Evolutionary conservation across 2,113 vertebrate genomes (phyloP).

Genomic region (Mellivora capensis): DNA sequence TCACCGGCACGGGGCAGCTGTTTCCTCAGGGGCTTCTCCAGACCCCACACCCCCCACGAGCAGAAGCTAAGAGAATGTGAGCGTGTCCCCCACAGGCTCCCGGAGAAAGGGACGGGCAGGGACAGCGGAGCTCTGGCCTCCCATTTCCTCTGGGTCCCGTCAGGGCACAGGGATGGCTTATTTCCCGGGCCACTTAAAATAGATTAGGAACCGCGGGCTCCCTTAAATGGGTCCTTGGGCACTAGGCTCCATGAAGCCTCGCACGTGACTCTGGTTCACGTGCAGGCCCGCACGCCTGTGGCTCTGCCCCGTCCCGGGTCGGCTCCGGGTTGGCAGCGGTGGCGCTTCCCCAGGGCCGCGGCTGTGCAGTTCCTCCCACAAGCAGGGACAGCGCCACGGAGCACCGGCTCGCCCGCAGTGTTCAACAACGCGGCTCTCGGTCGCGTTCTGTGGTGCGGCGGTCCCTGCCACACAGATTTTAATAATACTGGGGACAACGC

Average conservation of each 20-base stretch:
- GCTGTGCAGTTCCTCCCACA: rapidly evolving
- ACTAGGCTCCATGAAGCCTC: rapidly evolving
- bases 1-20: not conserved
- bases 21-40: not conserved
- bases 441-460: rapidly evolving
- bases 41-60: not conserved
- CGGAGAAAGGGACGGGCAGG: not conserved
- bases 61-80: not conserved
- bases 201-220: not conserved
- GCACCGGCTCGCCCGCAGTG: no score
- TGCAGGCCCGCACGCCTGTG: not conserved
- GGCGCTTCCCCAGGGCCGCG: no score
- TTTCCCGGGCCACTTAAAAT: not conserved
- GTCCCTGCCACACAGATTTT: not conserved
- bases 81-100: not conserved
- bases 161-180: not conserved
- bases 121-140: rapidly evolving
- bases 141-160: rapidly evolving
- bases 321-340: not conserved
- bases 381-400: rapidly evolving
- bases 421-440: not conserved
- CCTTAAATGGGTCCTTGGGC: rapidly evolving
- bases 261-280: rapidly evolving
- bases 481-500: no score
- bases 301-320: not conserved